Base-by-base conservation (phyloP, 2,113 vertebrate species). In the Gymnobelideus leadbeateri region DNA sequence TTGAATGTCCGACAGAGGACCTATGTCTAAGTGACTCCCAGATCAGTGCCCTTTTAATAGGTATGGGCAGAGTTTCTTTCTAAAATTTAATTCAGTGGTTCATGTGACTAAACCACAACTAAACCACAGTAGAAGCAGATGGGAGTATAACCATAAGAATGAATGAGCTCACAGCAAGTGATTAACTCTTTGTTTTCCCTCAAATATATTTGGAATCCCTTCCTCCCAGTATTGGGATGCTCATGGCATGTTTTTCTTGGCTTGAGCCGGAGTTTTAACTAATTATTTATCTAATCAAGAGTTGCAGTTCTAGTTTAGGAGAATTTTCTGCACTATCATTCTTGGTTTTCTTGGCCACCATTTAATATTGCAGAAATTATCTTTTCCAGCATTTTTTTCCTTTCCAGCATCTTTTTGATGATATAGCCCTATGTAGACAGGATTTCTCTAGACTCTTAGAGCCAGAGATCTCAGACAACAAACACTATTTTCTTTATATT, bases 41-140 rank as follows among this genome's bases (percentile, higher is more conserved):
- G 31, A 90, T 26, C 51, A 53, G 43, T 94, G 94, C 51, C 90
- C 94, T 90, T 95, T 46, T 84, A 84, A 84, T 84, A 84, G 68
- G 68, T 43, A 43, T 24, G 68, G 43, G 51, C 28, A 92, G 93
- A 84, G 55, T 95, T 95, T 94, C 43, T 61, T 93, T 24, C 55
- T 92, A 95, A 28, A 95, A 94, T 89, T 96, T 96, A 46, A 96
- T 53, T 96, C 91, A 92, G 19, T 53, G 47, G 55, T 90, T 95
- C 50, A 95, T 51, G 50, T 26, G 96, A 94, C 8, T 90, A 96
- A 97, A 93, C 47, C 50, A 90, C 91, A 84, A 94, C 10, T 90
- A 96, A 97, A 93, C 47, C 50, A 89, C 91, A 84, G 68, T 21
- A 93, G 52, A 92, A 93, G 28, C n/a, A 95, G 54, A 49, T 96